Evolutionary conservation across 2,888 invertebrate genomes (phyloP).

Genomic region (Hyles lineata): DNA sequence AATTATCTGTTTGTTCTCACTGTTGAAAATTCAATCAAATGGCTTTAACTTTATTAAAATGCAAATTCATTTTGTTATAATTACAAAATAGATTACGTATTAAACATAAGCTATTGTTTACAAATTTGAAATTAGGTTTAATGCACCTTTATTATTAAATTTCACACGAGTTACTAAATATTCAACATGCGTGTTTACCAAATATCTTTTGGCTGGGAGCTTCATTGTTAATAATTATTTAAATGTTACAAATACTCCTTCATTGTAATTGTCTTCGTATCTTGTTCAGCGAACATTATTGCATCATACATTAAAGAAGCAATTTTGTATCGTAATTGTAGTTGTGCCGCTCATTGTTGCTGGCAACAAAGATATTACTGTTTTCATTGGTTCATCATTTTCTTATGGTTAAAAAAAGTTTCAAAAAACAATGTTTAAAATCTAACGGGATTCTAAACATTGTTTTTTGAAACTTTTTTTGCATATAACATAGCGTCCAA

Average conservation of each 20-base stretch:
- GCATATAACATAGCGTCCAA: slow-evolving; percentile 11
- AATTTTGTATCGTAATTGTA: background rate
- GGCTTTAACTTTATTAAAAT: slow-evolving; percentile 23
- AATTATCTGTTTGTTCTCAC: background rate
- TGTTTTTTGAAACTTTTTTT: slow-evolving; percentile 20
- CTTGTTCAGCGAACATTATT: slow-evolving; percentile 57
- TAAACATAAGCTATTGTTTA: slow-evolving; percentile 53
- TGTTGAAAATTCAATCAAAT: background rate
- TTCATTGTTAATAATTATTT: slow-evolving; percentile 62
- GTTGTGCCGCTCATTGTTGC: background rate
- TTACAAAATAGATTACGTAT: slow-evolving; percentile 45
- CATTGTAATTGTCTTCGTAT: slow-evolving; percentile 57
- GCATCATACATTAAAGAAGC: slow-evolving; percentile 38
- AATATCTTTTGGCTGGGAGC: slow-evolving; percentile 43
- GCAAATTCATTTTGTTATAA: slow-evolving; percentile 32
- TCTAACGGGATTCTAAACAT: slow-evolving; percentile 32
- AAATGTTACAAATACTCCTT: slow-evolving; percentile 61
- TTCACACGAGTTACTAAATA: slow-evolving; percentile 71
- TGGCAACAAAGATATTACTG: slow-evolving; percentile 28
- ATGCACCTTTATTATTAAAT: slow-evolving; percentile 59
- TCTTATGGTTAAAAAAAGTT: no score
- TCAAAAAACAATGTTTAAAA: no score
- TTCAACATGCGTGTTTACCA: slow-evolving; percentile 61
- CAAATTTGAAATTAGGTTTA: slow-evolving; percentile 45
- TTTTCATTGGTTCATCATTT: slow-evolving; percentile 37